Conservation (phyloP, 1,140 invertebrate genomes). For the Temnothorax curvispinosus region DNA sequence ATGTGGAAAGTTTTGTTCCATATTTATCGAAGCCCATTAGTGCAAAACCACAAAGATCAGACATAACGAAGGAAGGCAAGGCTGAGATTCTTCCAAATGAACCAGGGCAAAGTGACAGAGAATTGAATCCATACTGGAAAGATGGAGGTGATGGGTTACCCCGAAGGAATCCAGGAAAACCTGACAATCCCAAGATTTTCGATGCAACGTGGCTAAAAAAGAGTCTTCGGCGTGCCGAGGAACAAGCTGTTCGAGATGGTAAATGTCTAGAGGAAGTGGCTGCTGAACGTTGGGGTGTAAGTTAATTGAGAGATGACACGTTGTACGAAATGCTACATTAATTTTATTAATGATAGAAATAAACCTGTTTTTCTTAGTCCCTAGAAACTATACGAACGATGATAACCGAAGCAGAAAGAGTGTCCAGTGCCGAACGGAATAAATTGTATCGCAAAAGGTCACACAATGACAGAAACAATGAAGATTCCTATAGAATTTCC, state of each 20-base stretch:
- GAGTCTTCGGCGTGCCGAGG: slow-evolving; percentile 86
- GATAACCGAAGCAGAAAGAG: slow-evolving; percentile 85
- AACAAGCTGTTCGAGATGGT: slow-evolving; percentile 87
- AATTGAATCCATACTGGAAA: slow-evolving; percentile 98
- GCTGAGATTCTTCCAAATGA: slow-evolving; percentile 87
- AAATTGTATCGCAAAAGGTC: not conserved
- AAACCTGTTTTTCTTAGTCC: slow-evolving; percentile 81
- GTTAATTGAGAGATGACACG: slow-evolving; percentile 49
- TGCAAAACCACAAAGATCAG: slow-evolving; percentile 82
- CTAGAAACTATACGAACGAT: slow-evolving; percentile 85
- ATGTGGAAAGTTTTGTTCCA: slow-evolving; percentile 81
- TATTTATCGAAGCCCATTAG: slow-evolving; percentile 76
- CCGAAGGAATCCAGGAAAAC: slow-evolving; percentile 58
- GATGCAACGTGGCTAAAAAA: slow-evolving; percentile 87
- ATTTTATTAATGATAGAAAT: not conserved
- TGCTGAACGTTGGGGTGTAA: slow-evolving; percentile 88
- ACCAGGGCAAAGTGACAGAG: slow-evolving; percentile 90
- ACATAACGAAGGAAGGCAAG: slow-evolving; percentile 84
- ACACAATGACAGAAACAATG: not conserved
- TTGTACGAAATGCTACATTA: slow-evolving; percentile 5
- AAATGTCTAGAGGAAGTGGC: slow-evolving; percentile 88
- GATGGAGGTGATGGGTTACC: slow-evolving; percentile 93
- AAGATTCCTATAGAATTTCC: not conserved
- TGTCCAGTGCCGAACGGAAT: slow-evolving; percentile 52
- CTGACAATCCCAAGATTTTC: slow-evolving; percentile 78